phyloP scores from a whole-genome alignment of 2,888 invertebrate species.

The Masnerella sp. region DNA sequence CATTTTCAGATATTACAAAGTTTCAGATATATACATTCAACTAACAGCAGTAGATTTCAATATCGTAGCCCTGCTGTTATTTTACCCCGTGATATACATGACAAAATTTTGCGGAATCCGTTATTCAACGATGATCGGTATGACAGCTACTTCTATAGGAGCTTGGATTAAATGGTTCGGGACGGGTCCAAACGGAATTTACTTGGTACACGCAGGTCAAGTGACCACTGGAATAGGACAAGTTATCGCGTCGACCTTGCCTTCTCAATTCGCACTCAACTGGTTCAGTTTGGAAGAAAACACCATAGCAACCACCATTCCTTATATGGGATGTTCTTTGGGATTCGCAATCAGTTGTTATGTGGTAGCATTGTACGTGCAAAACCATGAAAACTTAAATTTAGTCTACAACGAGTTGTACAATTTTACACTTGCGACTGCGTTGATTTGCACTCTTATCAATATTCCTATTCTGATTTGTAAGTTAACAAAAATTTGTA shows the following conservation, averaged over 20 bases:
- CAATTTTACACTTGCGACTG: background rate
- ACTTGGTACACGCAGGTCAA: slow-evolving; percentile 10
- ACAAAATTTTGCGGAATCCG: background rate
- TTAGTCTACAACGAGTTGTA: background rate
- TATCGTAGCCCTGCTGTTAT: background rate
- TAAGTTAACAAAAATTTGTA: background rate
- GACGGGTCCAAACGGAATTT: background rate
- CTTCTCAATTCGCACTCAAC: slow-evolving; percentile 4
- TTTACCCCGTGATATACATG: background rate
- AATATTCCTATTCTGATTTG: background rate
- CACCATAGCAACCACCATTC: background rate
- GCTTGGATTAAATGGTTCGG: slow-evolving; percentile 18
- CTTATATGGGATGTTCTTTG: background rate
- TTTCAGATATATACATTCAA: background rate
- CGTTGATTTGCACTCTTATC: background rate
- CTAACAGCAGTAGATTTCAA: slow-evolving; percentile 1
- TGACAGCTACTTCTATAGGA: background rate
- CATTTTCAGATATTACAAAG: slow-evolving; percentile 5
- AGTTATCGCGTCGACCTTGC: background rate
- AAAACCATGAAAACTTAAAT: background rate
- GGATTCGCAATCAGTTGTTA: background rate
- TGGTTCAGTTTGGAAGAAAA: slow-evolving; percentile 9
- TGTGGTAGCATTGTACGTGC: background rate
- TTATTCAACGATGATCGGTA: background rate
- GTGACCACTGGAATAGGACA: background rate